Conservation (phyloP, 2,888 invertebrate genomes). For the Pemphredon lugubris region DNA sequence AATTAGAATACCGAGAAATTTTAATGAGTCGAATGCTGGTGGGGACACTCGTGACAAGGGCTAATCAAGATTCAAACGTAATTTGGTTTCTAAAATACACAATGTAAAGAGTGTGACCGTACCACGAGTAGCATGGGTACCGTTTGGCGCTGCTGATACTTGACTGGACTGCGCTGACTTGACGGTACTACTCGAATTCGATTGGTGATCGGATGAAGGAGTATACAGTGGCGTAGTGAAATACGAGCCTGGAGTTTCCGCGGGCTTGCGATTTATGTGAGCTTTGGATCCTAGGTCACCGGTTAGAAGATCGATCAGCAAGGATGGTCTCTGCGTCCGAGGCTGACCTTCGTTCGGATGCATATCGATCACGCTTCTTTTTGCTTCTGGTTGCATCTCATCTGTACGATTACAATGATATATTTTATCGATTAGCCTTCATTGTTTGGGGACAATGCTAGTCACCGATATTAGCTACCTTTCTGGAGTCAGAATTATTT, state of each 20-base stretch:
- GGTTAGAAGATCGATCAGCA: conserved; percentile 86
- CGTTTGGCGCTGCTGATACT: conserved; percentile 61
- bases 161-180: conserved; percentile 70
- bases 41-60: too few relatives aligned
- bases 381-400: conserved; percentile 77
- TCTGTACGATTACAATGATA: conserved; percentile 59
- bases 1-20: too few relatives aligned
- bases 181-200: conserved; percentile 73
- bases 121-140: conserved; percentile 66
- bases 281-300: conserved; percentile 81
- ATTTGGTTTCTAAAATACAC: too few relatives aligned
- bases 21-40: too few relatives aligned
- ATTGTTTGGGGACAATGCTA: too few relatives aligned
- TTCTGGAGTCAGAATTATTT: too few relatives aligned
- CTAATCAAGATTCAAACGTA: too few relatives aligned
- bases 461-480: too few relatives aligned
- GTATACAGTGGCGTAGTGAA: conserved; percentile 68
- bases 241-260: conserved; percentile 75
- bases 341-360: conserved; percentile 75
- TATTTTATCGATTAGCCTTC: background rate
- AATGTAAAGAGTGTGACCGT: too few relatives aligned
- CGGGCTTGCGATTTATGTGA: conserved; percentile 75
- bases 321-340: conserved; percentile 85
- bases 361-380: conserved; percentile 77
- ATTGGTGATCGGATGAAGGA: conserved; percentile 71